These are phyloP conservation scores for Chaunax sp. DNA, from an alignment of 2,797 vertebrate genomes.

Conservation along the genomic window DNA sequence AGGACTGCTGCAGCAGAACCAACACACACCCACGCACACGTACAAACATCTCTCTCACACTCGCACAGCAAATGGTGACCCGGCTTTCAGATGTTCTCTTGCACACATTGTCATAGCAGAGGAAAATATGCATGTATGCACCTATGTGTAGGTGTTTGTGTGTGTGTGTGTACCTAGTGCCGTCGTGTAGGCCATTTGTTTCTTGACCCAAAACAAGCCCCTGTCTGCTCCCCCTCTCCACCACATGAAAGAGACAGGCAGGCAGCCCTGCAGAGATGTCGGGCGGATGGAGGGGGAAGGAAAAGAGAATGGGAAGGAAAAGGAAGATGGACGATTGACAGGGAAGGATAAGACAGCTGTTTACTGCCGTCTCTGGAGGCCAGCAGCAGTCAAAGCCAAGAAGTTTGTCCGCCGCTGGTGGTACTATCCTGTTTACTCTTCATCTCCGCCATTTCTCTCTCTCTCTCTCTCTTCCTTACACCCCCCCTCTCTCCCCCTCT, in stretches of 20 bases:
- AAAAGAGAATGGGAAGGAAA: conserved; percentile 6
- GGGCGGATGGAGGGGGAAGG: conserved; percentile 21
- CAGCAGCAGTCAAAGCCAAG: conserved; percentile 63
- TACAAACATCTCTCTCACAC: conserved; percentile 27
- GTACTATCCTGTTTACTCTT: conserved; percentile 62
- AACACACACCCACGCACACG: conserved; percentile 33
- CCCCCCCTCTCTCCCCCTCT: background rate
- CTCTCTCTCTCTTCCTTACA: background rate
- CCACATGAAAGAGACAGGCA: conserved; percentile 33
- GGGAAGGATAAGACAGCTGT: conserved; percentile 72
- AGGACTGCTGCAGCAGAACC: conserved; percentile 53
- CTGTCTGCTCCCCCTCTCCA: conserved; percentile 38
- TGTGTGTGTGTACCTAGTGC: conserved; percentile 36
- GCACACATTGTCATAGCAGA: conserved; percentile 18
- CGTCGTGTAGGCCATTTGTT: conserved; percentile 61
- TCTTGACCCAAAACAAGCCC: conserved; percentile 58
- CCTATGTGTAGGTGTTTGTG: conserved; percentile 5
- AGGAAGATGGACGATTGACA: conserved; percentile 29
- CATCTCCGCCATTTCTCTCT: conserved; percentile 43
- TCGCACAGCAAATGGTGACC: conserved; percentile 57
- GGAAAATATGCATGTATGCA: conserved; percentile 1
- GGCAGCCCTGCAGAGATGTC: conserved; percentile 15
- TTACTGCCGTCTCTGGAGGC: conserved; percentile 72
- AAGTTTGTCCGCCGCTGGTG: conserved; percentile 70
- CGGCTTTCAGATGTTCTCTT: conserved; percentile 62